Evolutionary conservation across 1,140 invertebrate species (phyloP).

Genomic region (Hypsibius dujardini): DNA sequence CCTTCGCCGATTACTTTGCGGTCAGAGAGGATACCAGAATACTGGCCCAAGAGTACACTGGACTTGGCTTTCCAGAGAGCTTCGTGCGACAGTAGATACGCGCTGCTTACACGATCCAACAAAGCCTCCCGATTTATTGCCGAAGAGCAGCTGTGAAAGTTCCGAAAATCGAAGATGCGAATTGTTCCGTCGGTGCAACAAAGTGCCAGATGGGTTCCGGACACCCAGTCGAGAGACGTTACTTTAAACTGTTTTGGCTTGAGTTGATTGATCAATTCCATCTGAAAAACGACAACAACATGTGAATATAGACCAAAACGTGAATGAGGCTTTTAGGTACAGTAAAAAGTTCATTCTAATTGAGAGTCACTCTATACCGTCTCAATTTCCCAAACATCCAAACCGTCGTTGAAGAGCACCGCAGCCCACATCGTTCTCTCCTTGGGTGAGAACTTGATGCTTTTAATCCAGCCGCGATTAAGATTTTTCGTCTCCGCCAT

Average conservation of each 20-base stretch:
- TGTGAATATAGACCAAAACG: not conserved
- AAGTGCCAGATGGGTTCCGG: not conserved
- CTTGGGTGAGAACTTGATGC: conserved; percentile 46
- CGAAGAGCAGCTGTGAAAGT: not conserved
- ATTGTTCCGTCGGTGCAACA: not conserved
- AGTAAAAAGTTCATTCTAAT: conserved; percentile 12
- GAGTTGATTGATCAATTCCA: not conserved
- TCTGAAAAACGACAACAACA: not conserved
- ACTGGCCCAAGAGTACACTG: not conserved
- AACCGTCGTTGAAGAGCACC: conserved; percentile 41
- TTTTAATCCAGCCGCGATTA: conserved; percentile 39
- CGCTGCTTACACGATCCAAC: not conserved
- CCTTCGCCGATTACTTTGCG: not conserved
- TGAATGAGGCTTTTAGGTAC: not conserved
- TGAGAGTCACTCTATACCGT: conserved; percentile 26
- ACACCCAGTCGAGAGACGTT: not conserved
- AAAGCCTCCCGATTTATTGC: not conserved
- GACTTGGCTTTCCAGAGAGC: not conserved
- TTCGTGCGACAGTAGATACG: not conserved
- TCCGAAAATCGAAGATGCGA: not conserved
- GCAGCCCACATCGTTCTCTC: conserved; percentile 44
- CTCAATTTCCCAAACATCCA: conserved; percentile 43
- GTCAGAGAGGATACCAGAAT: not conserved
- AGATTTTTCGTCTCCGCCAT: conserved; percentile 1
- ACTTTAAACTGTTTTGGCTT: conserved; percentile 1